phyloP scores from a whole-genome alignment of 1,140 invertebrate genomes.

The Spodoptera frugiperda region DNA sequence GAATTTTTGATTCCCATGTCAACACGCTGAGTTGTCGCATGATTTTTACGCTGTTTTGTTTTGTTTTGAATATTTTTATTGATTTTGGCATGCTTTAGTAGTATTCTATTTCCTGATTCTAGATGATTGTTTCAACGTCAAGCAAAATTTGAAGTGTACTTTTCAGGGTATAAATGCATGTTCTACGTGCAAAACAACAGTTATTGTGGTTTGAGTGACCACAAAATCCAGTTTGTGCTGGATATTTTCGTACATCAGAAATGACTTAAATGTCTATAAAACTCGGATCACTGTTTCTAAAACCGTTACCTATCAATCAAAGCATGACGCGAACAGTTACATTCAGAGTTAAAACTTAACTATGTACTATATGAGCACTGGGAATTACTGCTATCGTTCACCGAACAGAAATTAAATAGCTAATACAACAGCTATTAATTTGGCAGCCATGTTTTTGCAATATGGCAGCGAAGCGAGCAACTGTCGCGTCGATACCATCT shows the following conservation, averaged over 20 bases:
- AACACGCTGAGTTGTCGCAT: constrained; percentile 3
- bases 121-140: too few species aligned
- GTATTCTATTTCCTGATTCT: too few species aligned
- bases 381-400: neutral
- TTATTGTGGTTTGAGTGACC: too few species aligned
- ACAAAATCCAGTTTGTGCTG: too few species aligned
- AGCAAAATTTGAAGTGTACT: too few species aligned
- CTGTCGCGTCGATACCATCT: constrained; percentile 12
- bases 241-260: too few species aligned
- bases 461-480: constrained; percentile 1
- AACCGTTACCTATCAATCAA: constrained; percentile 1
- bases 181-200: too few species aligned
- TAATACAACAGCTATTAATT: constrained; percentile 13
- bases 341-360: constrained; percentile 12
- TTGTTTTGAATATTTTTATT: neutral
- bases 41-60: constrained; percentile 17
- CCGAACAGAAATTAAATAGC: neutral
- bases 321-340: constrained; percentile 8
- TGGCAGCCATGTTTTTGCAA: constrained; percentile 28
- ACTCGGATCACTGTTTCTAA: neutral
- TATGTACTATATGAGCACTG: constrained; percentile 12
- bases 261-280: neutral
- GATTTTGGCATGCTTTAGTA: too few species aligned
- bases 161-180: too few species aligned
- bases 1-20: constrained; percentile 16